Conservation (phyloP, 1,140 invertebrate species). For the Leucophenga varia region DNA sequence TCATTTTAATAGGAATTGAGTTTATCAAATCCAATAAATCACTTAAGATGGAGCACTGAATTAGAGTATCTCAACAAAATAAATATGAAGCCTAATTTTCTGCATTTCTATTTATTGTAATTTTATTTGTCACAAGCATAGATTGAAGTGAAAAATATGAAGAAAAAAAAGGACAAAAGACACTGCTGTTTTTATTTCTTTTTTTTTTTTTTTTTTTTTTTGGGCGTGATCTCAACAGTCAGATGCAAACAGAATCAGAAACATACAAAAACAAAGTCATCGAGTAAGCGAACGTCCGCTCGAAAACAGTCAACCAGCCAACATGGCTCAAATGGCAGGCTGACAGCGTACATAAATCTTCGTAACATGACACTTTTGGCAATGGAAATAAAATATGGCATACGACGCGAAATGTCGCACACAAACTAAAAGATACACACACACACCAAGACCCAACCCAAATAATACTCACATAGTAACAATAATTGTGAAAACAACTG, state of each 20-base stretch:
- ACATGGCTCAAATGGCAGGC: constrained; percentile 1
- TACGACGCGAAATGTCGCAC: constrained; percentile 45
- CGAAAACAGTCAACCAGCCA: constrained; percentile 23
- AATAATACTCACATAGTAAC: no score
- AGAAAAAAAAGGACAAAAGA: constrained; percentile 51
- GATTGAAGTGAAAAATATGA: no score
- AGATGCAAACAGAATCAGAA: constrained; percentile 10
- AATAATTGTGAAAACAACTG: no score
- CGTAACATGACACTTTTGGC: constrained; percentile 57
- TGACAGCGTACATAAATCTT: constrained; percentile 55
- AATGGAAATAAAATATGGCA: constrained; percentile 56
- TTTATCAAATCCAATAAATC: constrained; percentile 32
- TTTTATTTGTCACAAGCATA: constrained; percentile 35
- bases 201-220: no score
- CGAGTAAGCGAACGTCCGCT: constrained; percentile 27
- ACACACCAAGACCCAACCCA: no score
- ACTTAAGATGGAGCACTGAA: constrained; percentile 21
- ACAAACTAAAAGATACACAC: no score
- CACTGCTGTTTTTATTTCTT: no score
- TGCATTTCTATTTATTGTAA: constrained; percentile 33
- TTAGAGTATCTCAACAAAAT: constrained; percentile 11
- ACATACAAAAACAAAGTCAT: constrained; percentile 15
- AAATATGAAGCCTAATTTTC: constrained; percentile 11
- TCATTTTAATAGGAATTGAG: constrained; percentile 24
- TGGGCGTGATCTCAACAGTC: constrained; percentile 46